Conservation (phyloP, 2,888 invertebrate genomes). For the Pilophorus perplexus region DNA sequence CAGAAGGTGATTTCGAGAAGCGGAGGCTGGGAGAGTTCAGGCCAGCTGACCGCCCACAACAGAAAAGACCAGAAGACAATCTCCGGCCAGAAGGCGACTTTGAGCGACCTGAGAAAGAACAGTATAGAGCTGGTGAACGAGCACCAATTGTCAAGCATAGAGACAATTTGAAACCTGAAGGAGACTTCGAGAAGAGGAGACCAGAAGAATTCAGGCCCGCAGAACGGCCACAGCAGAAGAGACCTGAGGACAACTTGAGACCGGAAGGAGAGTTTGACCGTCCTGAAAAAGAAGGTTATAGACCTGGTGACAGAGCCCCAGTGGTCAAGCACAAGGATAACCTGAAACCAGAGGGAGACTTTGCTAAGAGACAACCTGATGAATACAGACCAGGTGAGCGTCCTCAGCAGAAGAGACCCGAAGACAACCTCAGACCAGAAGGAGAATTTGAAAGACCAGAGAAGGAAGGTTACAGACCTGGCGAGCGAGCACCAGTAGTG, state of each 20-base stretch:
- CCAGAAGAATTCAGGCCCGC: conserved; percentile 47
- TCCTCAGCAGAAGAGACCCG: conserved; percentile 51
- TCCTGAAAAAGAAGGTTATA: conserved; percentile 51
- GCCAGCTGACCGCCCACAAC: conserved; percentile 55
- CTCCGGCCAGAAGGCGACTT: conserved; percentile 53
- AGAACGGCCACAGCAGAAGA: conserved; percentile 52
- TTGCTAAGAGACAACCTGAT: conserved; percentile 51
- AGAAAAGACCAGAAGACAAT: conserved; percentile 53
- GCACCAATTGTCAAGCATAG: conserved; percentile 49
- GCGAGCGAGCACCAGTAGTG: conserved; percentile 55
- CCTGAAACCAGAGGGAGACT: conserved; percentile 56
- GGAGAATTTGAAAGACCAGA: conserved; percentile 54
- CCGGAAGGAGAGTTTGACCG: conserved; percentile 60
- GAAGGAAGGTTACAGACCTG: conserved; percentile 51
- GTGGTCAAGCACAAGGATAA: conserved; percentile 60
- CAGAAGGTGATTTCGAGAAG: conserved; percentile 54
- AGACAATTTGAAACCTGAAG: conserved; percentile 61
- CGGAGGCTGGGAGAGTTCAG: conserved; percentile 53
- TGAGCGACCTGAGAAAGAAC: conserved; percentile 54
- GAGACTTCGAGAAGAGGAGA: conserved; percentile 54
- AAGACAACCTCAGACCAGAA: conserved; percentile 56
- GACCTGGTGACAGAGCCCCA: conserved; percentile 58
- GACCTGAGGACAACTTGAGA: conserved; percentile 57
- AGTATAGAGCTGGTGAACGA: conserved; percentile 53
- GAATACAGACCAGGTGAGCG: conserved; percentile 52